phyloP scores from a whole-genome alignment of 2,888 invertebrate genomes.

The Erebia aethiops region DNA sequence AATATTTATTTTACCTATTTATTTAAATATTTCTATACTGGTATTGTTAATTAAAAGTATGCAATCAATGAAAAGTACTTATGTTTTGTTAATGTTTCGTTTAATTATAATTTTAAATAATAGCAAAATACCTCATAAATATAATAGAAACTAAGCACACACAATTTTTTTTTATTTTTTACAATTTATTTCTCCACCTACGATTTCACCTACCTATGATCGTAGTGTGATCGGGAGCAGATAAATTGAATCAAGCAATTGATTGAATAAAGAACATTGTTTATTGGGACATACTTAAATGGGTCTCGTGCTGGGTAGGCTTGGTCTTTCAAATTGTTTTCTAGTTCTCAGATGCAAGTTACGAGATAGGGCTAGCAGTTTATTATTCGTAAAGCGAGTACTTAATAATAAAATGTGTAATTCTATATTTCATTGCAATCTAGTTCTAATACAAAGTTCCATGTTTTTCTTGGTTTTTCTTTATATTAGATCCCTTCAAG shows the following conservation, averaged over 20 bases:
- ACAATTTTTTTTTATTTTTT: neutral
- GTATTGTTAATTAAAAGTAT: neutral
- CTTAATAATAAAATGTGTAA: neutral
- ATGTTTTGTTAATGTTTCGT: neutral
- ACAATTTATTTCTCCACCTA: slow-evolving; percentile 40
- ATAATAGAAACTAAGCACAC: neutral
- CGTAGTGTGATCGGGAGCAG: slow-evolving; percentile 64
- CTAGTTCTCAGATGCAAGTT: slow-evolving; percentile 16
- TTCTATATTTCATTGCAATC: neutral
- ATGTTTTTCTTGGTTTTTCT: neutral
- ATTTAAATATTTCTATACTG: too few species aligned
- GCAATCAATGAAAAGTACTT: neutral
- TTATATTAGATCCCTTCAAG: too few species aligned
- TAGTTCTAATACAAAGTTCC: neutral
- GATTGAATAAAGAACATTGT: slow-evolving; percentile 48
- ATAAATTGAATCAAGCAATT: slow-evolving; percentile 59
- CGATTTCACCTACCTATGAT: slow-evolving; percentile 49
- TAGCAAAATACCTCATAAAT: neutral
- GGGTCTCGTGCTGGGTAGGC: slow-evolving; percentile 23
- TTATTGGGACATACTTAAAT: slow-evolving; percentile 33
- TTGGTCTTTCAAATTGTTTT: slow-evolving; percentile 27
- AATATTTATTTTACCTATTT: too few species aligned
- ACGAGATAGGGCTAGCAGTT: slow-evolving; percentile 22
- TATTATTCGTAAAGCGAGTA: neutral
- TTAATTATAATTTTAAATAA: neutral